Base-by-base conservation (phyloP, 2,113 vertebrate genomes). In the Bombycilla garrulus region DNA sequence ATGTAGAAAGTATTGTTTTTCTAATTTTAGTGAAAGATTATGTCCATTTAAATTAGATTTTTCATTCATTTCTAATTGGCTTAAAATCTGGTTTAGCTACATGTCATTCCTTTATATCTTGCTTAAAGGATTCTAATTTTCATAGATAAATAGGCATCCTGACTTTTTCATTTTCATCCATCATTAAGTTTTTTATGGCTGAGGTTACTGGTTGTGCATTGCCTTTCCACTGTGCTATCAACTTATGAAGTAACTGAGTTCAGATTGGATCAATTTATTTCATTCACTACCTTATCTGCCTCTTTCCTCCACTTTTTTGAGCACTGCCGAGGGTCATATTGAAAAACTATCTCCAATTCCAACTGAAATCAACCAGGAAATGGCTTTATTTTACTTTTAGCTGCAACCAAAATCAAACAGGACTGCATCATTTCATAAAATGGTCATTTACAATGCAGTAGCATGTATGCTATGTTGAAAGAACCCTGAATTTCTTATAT, bases 381-480 rank as follows among this genome's bases (percentile, higher is more conserved):
- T 97, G 89, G 93, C 97, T 97, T 98, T 98, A 96, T 98, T 98
- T 98, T 97, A 97, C 96, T 97, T 97, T 97, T 97, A 97, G 95
- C 94, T 96, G 96, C 19, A 11, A 96, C 91, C 57, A 28, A 97
- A 96, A 89, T 91, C 95, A 97, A 97, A 94, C 79, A 96, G 82
- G 95, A 82, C 96, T 97, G 87, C 89, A 96, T 95, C 84, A 86
- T 97, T 97, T 97, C 92, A 89, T 94, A 92, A 84, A 95, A 90
- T 61, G 81, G 77, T 90, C 74, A 74, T 96, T 90, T 93, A 88
- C 73, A 88, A 81, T 50, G 82, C 45, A 62, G 71, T 85, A 70
- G 72, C 88, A 92, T 95, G 79, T 92, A 65, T 77, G 47, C 83
- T 81, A 23, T 92, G 54, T 78, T 76, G 89, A 93, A 92, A 91